Conservation (phyloP, 2,113 vertebrate genomes). For the Lepus europaeus region DNA sequence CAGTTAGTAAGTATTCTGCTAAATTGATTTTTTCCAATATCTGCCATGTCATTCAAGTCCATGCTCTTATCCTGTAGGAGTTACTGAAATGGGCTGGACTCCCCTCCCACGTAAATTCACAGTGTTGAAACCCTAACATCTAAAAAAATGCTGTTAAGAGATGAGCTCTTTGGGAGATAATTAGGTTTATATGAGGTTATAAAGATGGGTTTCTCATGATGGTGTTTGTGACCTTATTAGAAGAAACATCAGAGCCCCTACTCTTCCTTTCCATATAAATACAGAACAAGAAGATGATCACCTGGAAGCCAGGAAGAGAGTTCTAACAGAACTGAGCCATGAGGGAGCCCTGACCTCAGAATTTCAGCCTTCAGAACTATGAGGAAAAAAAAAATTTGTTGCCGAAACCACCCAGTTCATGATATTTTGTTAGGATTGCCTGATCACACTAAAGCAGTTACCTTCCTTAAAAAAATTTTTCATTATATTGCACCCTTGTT, state of each 20-base stretch:
- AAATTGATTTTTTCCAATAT: background rate
- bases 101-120: too few relatives aligned
- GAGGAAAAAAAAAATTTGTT: background rate
- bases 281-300: background rate
- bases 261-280: background rate
- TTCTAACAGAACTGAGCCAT: background rate
- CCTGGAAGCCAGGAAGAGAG: background rate
- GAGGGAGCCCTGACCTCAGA: background rate
- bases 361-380: background rate
- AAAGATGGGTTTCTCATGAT: background rate
- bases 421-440: background rate
- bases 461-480: background rate
- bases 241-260: background rate
- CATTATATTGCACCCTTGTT: background rate
- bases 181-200: background rate
- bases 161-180: background rate
- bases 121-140: background rate
- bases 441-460: background rate
- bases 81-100: background rate
- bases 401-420: background rate
- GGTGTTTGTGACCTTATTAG: background rate
- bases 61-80: background rate
- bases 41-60: background rate
- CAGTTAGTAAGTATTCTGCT: background rate
- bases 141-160: background rate